Base-by-base conservation (phyloP, 2,113 vertebrate species). In the Saimiri boliviensis region DNA sequence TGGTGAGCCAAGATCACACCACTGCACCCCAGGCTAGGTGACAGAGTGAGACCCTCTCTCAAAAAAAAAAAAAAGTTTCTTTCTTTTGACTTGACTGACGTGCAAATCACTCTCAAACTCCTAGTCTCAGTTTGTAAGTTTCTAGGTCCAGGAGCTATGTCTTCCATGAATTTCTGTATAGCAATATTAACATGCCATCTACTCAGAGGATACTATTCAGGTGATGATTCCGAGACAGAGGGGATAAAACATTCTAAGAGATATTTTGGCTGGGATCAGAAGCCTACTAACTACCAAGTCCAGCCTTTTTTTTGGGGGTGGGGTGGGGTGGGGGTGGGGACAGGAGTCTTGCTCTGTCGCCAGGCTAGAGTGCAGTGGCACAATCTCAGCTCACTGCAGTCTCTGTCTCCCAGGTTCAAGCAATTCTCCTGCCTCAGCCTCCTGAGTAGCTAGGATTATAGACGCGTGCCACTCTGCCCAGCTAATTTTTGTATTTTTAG, bases 51-150 rank as follows among this genome's bases (percentile, higher is more conserved):
- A 63, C 60, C 27, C 27, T 27, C 27, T 63, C 60, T 63, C 60
- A 63, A 30, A 63, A 27, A 30, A 27, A 60, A 42, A 58, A 58
- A 58, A 58, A 23, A 9, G 21, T 87, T 35, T 70, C 70, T 87
- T 93, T 87, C 35, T 82, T 82, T 94, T 95, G 47, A 93, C 16
- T 83, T 91, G n/a, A 87, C 27, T 37, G 8, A 71, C 30, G 19
- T 56, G 30, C 35, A 93, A 58, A 88, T 76, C 45, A 90, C 68
- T 90, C n/a, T 91, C 47, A 95, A 86, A 83, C 16, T 42, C 66
- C 86, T 68, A 42, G 10, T 84, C 45, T 90, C 42, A 23, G 60
- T 76, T 73, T 77, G 5, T 89, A 82, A 86, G 32, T 77, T 77
- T 32, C 89, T 60, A 82, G 13, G 19, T 37, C 20, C 79, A 84